Conservation (phyloP, 1,140 invertebrate species). For the Drosophila cardini region DNA sequence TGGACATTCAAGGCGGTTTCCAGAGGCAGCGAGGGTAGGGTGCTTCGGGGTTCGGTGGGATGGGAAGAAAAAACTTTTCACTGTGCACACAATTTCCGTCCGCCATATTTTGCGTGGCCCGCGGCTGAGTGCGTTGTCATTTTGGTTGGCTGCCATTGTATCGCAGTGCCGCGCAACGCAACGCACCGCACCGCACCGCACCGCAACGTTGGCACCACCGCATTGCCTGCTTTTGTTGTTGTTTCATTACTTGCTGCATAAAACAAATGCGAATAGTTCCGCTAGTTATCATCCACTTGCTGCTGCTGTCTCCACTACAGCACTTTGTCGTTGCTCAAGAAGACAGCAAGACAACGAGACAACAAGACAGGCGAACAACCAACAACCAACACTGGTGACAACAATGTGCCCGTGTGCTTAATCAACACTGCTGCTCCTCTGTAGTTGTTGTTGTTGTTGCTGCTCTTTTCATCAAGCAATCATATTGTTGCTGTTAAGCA, state of each 20-base stretch:
- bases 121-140: constrained; percentile 69
- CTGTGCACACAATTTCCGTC: constrained; percentile 70
- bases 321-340: constrained; percentile 55
- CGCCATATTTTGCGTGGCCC: constrained; percentile 61
- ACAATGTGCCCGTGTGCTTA: constrained; percentile 69
- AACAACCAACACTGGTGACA: constrained; percentile 7
- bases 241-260: constrained; percentile 77
- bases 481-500: constrained; percentile 38
- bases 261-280: constrained; percentile 82
- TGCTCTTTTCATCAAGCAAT: constrained; percentile 8
- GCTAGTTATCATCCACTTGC: constrained; percentile 79
- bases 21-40: background rate
- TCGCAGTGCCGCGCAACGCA: background rate
- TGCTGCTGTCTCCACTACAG: constrained; percentile 9
- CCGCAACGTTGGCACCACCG: background rate
- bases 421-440: constrained; percentile 57
- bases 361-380: background rate
- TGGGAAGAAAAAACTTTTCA: constrained; percentile 37
- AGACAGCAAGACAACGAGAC: background rate
- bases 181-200: background rate
- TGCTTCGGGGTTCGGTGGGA: background rate
- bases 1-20: constrained; percentile 3
- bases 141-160: constrained; percentile 50
- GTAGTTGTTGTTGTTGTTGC: constrained; percentile 19
- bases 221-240: constrained; percentile 56